Conservation (phyloP, 2,888 invertebrate species). For the Incurvaria masculella region DNA sequence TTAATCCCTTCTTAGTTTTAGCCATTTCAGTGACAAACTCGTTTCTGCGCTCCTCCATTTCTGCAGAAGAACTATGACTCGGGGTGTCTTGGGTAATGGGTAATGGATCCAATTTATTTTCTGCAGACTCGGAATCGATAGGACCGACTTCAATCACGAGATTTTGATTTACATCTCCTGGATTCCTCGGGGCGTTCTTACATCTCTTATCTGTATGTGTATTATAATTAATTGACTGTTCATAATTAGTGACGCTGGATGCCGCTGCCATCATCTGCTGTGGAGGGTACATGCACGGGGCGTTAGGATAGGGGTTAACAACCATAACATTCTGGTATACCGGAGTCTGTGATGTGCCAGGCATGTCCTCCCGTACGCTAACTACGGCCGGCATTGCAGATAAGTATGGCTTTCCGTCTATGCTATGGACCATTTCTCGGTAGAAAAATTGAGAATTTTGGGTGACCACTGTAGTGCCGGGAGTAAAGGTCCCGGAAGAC, state of each 20-base stretch:
- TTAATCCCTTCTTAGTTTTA: slow-evolving; percentile 38
- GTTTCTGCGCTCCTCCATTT: background rate
- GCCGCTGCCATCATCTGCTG: slow-evolving; percentile 11
- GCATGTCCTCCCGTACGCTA: slow-evolving; percentile 32
- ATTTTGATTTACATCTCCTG: slow-evolving; percentile 21
- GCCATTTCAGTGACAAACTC: slow-evolving; percentile 21
- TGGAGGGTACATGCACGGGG: slow-evolving; percentile 46
- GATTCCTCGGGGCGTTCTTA: background rate
- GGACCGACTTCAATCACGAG: slow-evolving; percentile 45
- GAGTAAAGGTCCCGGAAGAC: slow-evolving; percentile 31
- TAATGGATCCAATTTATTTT: slow-evolving; percentile 12
- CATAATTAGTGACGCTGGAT: background rate
- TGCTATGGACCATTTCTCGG: slow-evolving; percentile 46
- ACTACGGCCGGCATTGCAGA: slow-evolving; percentile 37
- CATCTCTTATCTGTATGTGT: background rate
- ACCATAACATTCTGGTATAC: slow-evolving; percentile 52
- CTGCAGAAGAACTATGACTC: background rate
- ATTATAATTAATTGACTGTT: background rate
- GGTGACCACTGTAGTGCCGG: slow-evolving; percentile 43
- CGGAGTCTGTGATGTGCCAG: slow-evolving; percentile 37
- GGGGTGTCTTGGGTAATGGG: too few species aligned
- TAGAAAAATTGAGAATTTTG: slow-evolving; percentile 50
- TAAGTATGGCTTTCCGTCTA: slow-evolving; percentile 43
- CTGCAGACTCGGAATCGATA: slow-evolving; percentile 22
- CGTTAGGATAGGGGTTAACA: slow-evolving; percentile 44